A percentile compares a stretch with the other conserved stretches of the same genome.
phyloP scores from a whole-genome alignment of 2,888 invertebrate genomes.

The Tachina grossa region DNA sequence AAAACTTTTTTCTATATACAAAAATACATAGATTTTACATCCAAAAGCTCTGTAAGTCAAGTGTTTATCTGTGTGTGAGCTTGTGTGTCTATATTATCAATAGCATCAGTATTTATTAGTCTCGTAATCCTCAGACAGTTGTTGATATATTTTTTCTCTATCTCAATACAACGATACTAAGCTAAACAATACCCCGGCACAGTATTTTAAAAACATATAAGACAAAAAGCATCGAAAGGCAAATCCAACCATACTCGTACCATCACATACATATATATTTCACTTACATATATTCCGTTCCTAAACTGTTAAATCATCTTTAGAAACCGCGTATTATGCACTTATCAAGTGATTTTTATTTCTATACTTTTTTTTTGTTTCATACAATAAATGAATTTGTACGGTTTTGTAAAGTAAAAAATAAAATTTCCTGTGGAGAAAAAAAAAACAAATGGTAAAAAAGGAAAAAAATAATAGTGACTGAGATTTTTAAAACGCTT shows the following conservation, averaged over 20 bases:
- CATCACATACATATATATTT: background rate
- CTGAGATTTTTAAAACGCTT: conserved; percentile 26
- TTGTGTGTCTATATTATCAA: conserved; percentile 25
- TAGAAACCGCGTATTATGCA: conserved; percentile 72
- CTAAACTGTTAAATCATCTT: conserved; percentile 71
- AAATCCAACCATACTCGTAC: conserved; percentile 20
- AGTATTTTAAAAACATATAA: conserved; percentile 20
- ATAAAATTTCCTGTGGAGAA: conserved; percentile 16
- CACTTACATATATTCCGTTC: conserved; percentile 2
- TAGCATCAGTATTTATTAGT: conserved; percentile 70
- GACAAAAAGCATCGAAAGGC: conserved; percentile 36
- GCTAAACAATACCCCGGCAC: conserved; percentile 41
- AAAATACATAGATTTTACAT: conserved; percentile 15
- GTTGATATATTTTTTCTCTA: conserved; percentile 58
- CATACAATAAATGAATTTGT: conserved; percentile 60
- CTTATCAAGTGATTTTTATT: conserved; percentile 65
- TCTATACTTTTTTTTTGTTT: conserved; percentile 13
- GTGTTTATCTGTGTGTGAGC: background rate
- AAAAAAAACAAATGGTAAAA: conserved; percentile 10
- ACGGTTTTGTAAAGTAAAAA: conserved; percentile 35
- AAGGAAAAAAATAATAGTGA: conserved; percentile 5
- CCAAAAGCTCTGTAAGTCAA: background rate
- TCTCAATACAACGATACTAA: conserved; percentile 42
- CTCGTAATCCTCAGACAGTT: conserved; percentile 72
- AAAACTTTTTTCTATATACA: background rate